Evolutionary conservation across 2,888 invertebrate genomes (phyloP).

Genomic region (Drosophila flavopinicola): DNA sequence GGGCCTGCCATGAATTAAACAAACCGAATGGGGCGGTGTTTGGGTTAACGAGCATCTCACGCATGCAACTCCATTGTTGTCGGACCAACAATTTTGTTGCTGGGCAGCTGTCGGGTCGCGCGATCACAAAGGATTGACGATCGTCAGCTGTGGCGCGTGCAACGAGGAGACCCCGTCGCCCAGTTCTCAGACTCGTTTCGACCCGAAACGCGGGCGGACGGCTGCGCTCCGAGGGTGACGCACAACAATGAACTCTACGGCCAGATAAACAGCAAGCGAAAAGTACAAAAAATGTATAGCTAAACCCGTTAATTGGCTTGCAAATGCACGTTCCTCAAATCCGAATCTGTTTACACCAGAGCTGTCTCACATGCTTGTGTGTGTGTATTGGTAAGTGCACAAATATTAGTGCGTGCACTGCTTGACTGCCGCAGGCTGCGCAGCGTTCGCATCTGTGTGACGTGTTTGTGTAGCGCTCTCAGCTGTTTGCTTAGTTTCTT

Average conservation of each 20-base stretch:
- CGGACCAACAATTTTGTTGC: conserved; percentile 17
- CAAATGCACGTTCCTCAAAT: conserved; percentile 38
- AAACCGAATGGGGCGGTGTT: conserved; percentile 28
- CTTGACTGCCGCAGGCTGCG: background rate
- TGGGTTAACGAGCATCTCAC: conserved; percentile 43
- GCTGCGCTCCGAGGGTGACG: conserved; percentile 27
- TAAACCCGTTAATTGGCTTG: conserved; percentile 70
- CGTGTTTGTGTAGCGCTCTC: background rate
- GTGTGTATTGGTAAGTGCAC: background rate
- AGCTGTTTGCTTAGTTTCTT: no score
- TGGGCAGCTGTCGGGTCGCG: conserved; percentile 41
- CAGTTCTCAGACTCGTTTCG: conserved; percentile 26
- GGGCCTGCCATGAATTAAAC: conserved; percentile 19
- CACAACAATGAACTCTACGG: conserved; percentile 36
- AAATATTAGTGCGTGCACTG: background rate
- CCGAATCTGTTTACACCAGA: conserved; percentile 21
- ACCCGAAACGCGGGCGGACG: conserved; percentile 19
- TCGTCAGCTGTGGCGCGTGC: conserved; percentile 68
- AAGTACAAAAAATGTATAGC: conserved; percentile 23
- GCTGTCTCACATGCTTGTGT: conserved; percentile 7
- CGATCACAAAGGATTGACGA: conserved; percentile 40
- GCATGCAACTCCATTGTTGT: conserved; percentile 36
- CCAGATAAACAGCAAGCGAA: conserved; percentile 11
- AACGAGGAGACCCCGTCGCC: conserved; percentile 2
- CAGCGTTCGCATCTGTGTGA: conserved; percentile 2